Conservation (phyloP, 2,888 invertebrate genomes). For the Pharmacophagus antenor region DNA sequence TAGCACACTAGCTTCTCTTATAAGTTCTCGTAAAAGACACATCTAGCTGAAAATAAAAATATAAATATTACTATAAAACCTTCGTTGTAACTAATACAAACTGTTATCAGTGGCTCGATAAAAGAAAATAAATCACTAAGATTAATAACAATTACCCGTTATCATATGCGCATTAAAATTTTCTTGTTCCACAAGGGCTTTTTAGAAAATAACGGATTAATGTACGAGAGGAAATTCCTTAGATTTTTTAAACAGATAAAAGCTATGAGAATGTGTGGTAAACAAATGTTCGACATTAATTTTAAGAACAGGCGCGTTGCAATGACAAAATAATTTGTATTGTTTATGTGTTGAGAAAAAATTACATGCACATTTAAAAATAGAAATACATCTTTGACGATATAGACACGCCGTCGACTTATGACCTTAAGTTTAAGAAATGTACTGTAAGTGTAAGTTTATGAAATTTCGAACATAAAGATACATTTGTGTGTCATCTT, state of each 20-base stretch:
- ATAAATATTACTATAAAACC: too few species aligned
- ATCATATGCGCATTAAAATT: slow-evolving; percentile 29
- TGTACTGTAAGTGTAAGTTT: too few species aligned
- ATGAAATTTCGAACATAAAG: too few species aligned
- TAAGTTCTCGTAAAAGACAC: too few species aligned
- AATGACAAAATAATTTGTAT: slow-evolving; percentile 14
- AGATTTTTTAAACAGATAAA: slow-evolving; percentile 24
- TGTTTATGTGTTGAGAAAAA: background rate
- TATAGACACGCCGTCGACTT: too few species aligned
- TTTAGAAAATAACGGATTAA: slow-evolving; percentile 27
- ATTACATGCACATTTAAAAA: background rate
- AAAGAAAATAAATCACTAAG: slow-evolving; percentile 30
- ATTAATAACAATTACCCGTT: slow-evolving; percentile 31
- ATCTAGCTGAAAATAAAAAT: too few species aligned
- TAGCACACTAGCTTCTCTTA: too few species aligned
- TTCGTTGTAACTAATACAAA: slow-evolving; percentile 15
- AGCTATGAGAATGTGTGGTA: slow-evolving; percentile 7
- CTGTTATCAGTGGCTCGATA: slow-evolving; percentile 21
- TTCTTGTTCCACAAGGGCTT: slow-evolving; percentile 31
- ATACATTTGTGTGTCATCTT: too few species aligned
- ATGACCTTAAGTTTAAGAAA: too few species aligned
- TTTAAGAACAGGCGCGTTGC: slow-evolving; percentile 1
- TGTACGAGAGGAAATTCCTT: slow-evolving; percentile 26
- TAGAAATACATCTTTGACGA: background rate
- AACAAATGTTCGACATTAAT: slow-evolving; percentile 27